phyloP scores from a whole-genome alignment of 53 echinoderm and acorn worm species.

The Antedon mediterranea region DNA sequence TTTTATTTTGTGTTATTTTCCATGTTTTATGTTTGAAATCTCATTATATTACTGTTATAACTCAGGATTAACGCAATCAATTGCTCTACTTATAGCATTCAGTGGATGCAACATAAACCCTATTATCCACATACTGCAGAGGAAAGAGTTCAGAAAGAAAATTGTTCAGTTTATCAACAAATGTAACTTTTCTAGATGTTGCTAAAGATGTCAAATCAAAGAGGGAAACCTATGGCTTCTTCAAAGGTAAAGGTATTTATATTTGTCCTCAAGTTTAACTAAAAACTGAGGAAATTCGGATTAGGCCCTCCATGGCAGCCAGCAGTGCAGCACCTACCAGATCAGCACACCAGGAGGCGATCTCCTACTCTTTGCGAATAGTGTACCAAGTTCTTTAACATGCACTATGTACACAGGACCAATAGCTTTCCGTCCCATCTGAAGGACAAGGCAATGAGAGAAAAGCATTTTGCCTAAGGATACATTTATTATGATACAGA shows the following conservation, averaged over 20 bases:
- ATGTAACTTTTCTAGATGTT: not conserved
- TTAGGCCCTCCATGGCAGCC: too few relatives aligned
- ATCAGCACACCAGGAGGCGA: too few relatives aligned
- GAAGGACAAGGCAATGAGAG: too few relatives aligned
- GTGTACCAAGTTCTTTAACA: too few relatives aligned
- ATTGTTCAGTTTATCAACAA: not conserved
- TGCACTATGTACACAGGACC: too few relatives aligned
- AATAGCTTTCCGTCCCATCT: too few relatives aligned
- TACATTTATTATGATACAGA: too few relatives aligned
- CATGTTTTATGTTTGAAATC: not conserved
- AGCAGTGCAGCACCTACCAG: too few relatives aligned
- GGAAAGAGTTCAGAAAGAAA: not conserved
- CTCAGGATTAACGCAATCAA: not conserved
- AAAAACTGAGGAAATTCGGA: too few relatives aligned
- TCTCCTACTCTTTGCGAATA: too few relatives aligned
- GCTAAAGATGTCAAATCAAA: not conserved
- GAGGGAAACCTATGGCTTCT: not conserved
- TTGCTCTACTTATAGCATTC: not conserved
- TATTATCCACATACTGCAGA: not conserved
- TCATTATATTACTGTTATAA: not conserved
- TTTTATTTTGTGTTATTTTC: not conserved
- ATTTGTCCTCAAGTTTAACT: too few relatives aligned
- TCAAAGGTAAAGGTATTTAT: not conserved
- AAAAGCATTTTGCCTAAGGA: too few relatives aligned
- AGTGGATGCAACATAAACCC: not conserved